phyloP scores from a whole-genome alignment of 2,113 vertebrate species.

The Heloderma charlesbogerti region DNA sequence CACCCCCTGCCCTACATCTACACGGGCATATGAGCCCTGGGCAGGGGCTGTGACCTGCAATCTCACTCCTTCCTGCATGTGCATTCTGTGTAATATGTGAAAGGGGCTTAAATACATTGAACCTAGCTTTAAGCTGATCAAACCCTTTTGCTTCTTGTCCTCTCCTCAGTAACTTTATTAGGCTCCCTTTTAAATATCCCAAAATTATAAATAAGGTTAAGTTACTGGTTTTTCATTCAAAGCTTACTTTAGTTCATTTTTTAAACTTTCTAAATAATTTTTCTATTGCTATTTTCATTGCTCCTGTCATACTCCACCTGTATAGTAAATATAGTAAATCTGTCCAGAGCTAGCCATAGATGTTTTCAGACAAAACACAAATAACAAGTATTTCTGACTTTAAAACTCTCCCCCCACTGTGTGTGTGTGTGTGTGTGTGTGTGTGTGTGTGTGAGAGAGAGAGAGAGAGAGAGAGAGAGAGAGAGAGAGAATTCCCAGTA shows the following conservation, averaged over 20 bases:
- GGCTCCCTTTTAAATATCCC: not conserved
- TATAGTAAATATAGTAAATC: not conserved
- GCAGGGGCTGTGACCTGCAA: no score
- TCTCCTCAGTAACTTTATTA: not conserved
- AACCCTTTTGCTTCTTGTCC: not conserved
- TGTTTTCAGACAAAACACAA: not conserved
- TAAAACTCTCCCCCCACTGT: no score
- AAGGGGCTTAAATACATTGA: not conserved
- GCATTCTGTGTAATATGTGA: no score
- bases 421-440: not conserved
- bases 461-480: no score
- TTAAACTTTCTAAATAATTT: not conserved
- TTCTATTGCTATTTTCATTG: not conserved
- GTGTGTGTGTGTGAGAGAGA: no score
- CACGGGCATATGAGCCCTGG: no score
- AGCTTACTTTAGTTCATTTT: not conserved
- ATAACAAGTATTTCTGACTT: not conserved
- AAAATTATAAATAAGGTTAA: not conserved
- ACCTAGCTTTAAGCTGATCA: not conserved
- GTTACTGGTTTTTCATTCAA: not conserved
- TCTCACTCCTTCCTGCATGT: no score
- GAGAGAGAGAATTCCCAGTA: no score
- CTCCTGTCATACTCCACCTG: not conserved
- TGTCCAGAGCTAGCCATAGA: not conserved
- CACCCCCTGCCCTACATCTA: no score